Evolutionary conservation across 2,888 invertebrate species (phyloP).

Genomic region (Creontiades dilutus): DNA sequence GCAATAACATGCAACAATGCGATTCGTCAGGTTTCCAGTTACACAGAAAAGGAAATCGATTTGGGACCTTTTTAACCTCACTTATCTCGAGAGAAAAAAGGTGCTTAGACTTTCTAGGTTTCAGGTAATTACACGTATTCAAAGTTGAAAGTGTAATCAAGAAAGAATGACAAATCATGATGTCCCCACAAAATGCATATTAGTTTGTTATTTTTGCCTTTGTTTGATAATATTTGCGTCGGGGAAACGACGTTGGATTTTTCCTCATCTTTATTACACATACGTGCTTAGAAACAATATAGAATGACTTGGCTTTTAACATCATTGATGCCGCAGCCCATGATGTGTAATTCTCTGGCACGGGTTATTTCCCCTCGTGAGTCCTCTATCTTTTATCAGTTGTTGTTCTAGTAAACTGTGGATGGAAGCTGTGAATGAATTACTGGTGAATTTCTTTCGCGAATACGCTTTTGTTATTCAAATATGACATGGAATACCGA

Average conservation of each 20-base stretch:
- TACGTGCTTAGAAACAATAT: neutral
- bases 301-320: neutral
- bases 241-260: neutral
- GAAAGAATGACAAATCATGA: neutral
- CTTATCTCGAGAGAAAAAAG: conserved; percentile 1
- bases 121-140: neutral
- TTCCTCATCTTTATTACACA: neutral
- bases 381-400: too few relatives aligned
- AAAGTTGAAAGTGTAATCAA: neutral
- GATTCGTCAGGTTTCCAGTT: neutral
- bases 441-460: too few relatives aligned
- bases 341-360: too few relatives aligned
- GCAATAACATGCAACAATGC: neutral
- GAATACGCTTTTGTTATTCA: too few relatives aligned
- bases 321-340: too few relatives aligned
- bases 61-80: neutral
- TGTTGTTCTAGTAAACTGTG: too few relatives aligned
- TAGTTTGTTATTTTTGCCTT: neutral
- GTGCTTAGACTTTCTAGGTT: neutral
- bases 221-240: neutral
- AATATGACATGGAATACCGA: too few relatives aligned
- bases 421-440: too few relatives aligned
- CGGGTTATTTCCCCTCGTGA: too few relatives aligned
- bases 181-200: neutral
- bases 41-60: neutral